Conservation (phyloP, 2,888 invertebrate species). For the Escarpia spicata region DNA sequence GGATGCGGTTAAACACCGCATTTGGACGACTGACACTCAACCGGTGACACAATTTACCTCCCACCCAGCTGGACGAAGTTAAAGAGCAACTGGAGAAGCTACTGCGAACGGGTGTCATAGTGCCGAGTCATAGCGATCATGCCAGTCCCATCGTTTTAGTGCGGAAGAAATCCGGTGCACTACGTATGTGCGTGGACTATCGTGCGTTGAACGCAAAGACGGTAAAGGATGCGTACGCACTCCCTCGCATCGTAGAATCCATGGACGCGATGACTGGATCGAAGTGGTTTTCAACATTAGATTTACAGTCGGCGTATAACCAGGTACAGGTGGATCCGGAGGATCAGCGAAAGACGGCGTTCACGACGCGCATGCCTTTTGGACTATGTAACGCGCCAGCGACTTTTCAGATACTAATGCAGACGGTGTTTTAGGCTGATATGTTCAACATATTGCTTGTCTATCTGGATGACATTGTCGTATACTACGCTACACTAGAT, state of each 20-base stretch:
- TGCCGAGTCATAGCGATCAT: neutral
- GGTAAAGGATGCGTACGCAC: constrained; percentile 31
- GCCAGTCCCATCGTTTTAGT: neutral
- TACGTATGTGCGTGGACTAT: neutral
- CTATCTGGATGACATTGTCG: constrained; percentile 44
- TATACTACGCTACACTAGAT: constrained; percentile 34
- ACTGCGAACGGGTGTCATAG: neutral
- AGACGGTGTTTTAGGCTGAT: constrained; percentile 38
- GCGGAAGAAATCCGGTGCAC: neutral
- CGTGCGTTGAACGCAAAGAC: neutral
- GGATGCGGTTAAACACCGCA: neutral
- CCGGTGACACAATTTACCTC: neutral
- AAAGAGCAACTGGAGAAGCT: neutral
- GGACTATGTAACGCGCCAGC: constrained; percentile 41
- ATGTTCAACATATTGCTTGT: constrained; percentile 35
- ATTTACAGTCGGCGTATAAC: constrained; percentile 39
- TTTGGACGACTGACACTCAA: neutral
- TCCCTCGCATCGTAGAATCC: constrained; percentile 35
- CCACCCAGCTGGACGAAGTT: neutral
- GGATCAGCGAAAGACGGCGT: constrained; percentile 43
- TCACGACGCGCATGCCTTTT: constrained; percentile 41
- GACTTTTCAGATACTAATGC: constrained; percentile 44
- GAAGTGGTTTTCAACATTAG: constrained; percentile 39
- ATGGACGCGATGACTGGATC: constrained; percentile 32
- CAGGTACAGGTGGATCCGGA: constrained; percentile 35